Conservation (phyloP, 2,797 vertebrate genomes). For the Lacerta agilis region DNA sequence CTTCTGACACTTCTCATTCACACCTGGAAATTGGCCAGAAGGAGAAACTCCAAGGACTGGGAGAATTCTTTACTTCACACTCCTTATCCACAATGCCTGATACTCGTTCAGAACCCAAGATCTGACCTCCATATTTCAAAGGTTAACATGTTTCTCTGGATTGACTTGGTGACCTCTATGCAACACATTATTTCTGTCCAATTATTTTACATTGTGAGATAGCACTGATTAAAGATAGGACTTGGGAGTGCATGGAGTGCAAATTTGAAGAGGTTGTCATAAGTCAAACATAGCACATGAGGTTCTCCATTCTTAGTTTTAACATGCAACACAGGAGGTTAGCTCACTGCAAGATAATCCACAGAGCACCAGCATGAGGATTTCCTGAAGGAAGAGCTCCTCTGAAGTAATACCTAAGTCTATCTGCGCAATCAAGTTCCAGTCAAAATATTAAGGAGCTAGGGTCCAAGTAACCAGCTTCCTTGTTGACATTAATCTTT, state of each 20-base stretch:
- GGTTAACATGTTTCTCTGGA: conserved; percentile 17
- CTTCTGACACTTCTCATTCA: conserved; percentile 30
- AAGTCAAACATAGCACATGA: rapidly evolving
- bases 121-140: conserved; percentile 19
- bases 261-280: not conserved
- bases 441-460: too few species aligned
- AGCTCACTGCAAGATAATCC: not conserved
- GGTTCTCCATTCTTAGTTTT: not conserved
- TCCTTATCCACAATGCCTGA: not conserved
- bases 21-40: conserved; percentile 23
- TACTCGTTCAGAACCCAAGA: not conserved
- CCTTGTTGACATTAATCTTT: too few species aligned
- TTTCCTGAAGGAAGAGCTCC: not conserved
- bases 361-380: not conserved
- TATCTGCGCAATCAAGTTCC: too few species aligned
- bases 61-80: not conserved
- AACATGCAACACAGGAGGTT: not conserved
- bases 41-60: not conserved
- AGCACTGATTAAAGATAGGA: not conserved
- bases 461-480: too few species aligned
- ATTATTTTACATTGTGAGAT: not conserved
- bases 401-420: too few species aligned
- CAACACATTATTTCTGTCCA: not conserved
- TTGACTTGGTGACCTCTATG: not conserved
- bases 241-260: not conserved